These are phyloP conservation scores for Etheostoma cragini DNA, from an alignment of 2,113 vertebrate genomes.

Conservation along the genomic window DNA sequence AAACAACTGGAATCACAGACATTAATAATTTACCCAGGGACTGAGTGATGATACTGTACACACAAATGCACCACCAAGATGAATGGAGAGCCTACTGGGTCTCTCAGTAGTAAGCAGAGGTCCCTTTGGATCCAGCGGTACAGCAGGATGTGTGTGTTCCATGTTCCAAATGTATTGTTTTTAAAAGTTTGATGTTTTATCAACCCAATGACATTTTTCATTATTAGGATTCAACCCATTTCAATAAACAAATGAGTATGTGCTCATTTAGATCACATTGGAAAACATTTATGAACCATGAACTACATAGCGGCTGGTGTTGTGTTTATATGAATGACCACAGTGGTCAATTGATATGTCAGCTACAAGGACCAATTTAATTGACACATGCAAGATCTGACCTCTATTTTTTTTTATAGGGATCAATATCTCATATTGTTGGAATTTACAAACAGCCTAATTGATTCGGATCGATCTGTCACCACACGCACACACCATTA, in stretches of 20 bases:
- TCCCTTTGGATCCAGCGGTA: not conserved
- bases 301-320: not conserved
- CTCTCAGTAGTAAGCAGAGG: slow-evolving; percentile 45
- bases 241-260: slow-evolving; percentile 32
- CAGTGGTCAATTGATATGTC: slow-evolving; percentile 34
- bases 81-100: slow-evolving; percentile 21
- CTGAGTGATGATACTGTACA: slow-evolving; percentile 48
- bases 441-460: slow-evolving; percentile 37
- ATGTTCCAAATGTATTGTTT: slow-evolving; percentile 5
- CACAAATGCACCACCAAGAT: slow-evolving; percentile 21
- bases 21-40: slow-evolving; percentile 68
- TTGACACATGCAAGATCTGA: slow-evolving; percentile 16
- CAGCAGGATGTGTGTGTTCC: not conserved
- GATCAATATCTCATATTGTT: slow-evolving; percentile 25
- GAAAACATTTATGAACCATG: slow-evolving; percentile 25
- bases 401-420: slow-evolving; percentile 43
- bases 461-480: slow-evolving; percentile 43
- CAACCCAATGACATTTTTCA: slow-evolving; percentile 6
- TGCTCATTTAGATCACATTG: not conserved
- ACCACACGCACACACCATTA: not conserved
- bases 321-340: not conserved
- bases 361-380: slow-evolving; percentile 37
- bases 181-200: slow-evolving; percentile 31
- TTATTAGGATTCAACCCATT: slow-evolving; percentile 5
- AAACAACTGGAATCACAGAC: slow-evolving; percentile 50